These are phyloP conservation scores for Dicerorhinus sumatrensis DNA, from an alignment of 2,113 vertebrate genomes.

Conservation along the genomic window DNA sequence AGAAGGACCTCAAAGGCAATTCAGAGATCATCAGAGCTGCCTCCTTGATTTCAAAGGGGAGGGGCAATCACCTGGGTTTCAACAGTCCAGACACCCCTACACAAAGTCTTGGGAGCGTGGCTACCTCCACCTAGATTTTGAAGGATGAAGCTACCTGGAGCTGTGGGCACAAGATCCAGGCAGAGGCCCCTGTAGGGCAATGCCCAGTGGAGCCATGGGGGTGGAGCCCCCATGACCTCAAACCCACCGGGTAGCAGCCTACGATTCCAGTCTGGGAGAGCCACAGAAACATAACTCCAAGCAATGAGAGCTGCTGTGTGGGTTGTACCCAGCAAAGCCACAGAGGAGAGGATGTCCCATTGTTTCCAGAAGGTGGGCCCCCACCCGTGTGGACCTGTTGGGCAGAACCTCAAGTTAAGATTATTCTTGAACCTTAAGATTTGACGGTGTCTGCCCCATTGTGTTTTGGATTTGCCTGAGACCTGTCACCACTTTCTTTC, in stretches of 20 bases:
- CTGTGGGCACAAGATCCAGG: background rate
- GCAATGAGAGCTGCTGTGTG: no score
- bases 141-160: background rate
- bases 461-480: no score
- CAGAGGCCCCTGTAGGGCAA: background rate
- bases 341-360: no score
- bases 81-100: background rate
- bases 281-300: no score
- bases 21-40: background rate
- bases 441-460: no score
- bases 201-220: background rate
- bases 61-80: background rate
- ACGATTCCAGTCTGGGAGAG: background rate
- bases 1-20: background rate
- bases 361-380: no score
- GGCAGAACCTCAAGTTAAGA: no score
- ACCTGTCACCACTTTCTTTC: no score
- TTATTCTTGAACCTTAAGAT: no score
- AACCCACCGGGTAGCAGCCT: background rate
- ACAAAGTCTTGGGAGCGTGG: rapidly evolving
- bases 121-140: background rate
- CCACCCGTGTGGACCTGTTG: no score
- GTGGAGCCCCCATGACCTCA: background rate
- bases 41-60: background rate
- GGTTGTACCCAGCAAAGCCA: no score